A percentile compares a stretch with the other conserved stretches of the same genome.
Conservation (phyloP, 1,140 invertebrate genomes). For the Neuroterus valhalla region DNA sequence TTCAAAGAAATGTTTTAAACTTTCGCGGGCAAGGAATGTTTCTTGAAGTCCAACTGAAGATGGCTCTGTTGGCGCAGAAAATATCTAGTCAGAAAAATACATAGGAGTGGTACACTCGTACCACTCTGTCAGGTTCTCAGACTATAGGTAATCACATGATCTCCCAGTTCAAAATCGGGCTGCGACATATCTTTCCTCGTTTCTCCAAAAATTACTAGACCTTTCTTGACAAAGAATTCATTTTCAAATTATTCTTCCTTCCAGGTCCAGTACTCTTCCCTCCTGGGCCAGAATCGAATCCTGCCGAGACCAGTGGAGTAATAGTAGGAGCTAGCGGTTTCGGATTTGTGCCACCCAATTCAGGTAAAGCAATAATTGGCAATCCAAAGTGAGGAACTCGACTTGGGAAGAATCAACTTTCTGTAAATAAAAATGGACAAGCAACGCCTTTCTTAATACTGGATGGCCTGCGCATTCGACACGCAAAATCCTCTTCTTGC, state of each 20-base stretch:
- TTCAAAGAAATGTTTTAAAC: too few relatives aligned
- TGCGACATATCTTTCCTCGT: too few relatives aligned
- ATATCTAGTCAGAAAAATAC: too few relatives aligned
- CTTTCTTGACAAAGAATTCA: too few relatives aligned
- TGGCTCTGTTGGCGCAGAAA: too few relatives aligned
- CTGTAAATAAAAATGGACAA: constrained; percentile 31
- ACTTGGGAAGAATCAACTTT: constrained; percentile 21
- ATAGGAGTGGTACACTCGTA: too few relatives aligned
- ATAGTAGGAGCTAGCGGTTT: constrained; percentile 83
- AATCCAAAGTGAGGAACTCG: constrained; percentile 32
- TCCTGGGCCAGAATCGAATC: constrained; percentile 78
- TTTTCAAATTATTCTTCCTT: constrained; percentile 29
- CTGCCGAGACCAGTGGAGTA: constrained; percentile 81
- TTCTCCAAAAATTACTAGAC: too few relatives aligned
- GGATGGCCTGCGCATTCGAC: constrained; percentile 22
- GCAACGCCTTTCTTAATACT: constrained; percentile 9
- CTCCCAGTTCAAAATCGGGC: too few relatives aligned
- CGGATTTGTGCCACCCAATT: constrained; percentile 83
- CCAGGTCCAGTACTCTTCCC: constrained; percentile 84
- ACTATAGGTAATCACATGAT: too few relatives aligned
- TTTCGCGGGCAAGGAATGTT: too few relatives aligned
- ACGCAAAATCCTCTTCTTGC: constrained; percentile 15
- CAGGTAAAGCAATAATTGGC: constrained; percentile 65
- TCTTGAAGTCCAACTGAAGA: too few relatives aligned
- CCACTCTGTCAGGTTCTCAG: too few relatives aligned